A percentile compares a stretch with the other conserved stretches of the same genome.
These are phyloP conservation scores for Uromys caudimaculatus DNA, from an alignment of 2,797 vertebrate genomes.

Conservation along the genomic window DNA sequence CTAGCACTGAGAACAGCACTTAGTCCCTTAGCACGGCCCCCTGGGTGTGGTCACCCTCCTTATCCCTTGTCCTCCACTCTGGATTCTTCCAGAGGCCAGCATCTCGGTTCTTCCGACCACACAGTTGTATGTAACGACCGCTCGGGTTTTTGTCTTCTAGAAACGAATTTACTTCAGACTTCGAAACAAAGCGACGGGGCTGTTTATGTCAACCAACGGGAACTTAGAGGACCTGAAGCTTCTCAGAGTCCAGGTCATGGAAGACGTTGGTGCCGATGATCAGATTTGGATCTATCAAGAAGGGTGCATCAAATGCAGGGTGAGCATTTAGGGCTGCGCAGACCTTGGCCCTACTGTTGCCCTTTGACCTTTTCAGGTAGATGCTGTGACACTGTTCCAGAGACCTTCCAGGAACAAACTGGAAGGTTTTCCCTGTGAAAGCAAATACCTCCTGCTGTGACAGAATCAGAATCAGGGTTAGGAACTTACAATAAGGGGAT, in stretches of 20 bases:
- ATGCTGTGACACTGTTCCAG: not conserved
- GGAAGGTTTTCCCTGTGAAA: not conserved
- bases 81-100: not conserved
- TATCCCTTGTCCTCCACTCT: not conserved
- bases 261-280: conserved; percentile 92
- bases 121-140: not conserved
- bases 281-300: conserved; percentile 96
- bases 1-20: not conserved
- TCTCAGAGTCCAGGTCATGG: conserved; percentile 93
- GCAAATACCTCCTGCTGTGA: not conserved
- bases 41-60: not conserved
- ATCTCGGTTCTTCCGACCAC: not conserved
- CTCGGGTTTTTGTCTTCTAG: conserved; percentile 85
- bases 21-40: not conserved
- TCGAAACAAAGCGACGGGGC: conserved; percentile 91
- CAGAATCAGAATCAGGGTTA: conserved; percentile 27
- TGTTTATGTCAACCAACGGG: conserved; percentile 93
- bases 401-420: not conserved
- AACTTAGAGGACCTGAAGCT: conserved; percentile 94
- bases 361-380: not conserved
- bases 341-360: not conserved
- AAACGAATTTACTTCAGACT: conserved; percentile 93
- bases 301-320: conserved; percentile 94
- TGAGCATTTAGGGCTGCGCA: conserved; percentile 78
- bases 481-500: not conserved